A percentile compares a stretch with the other conserved stretches of the same genome.
Conservation (phyloP, 2,888 invertebrate species). For the Hoplodrina ambigua region DNA sequence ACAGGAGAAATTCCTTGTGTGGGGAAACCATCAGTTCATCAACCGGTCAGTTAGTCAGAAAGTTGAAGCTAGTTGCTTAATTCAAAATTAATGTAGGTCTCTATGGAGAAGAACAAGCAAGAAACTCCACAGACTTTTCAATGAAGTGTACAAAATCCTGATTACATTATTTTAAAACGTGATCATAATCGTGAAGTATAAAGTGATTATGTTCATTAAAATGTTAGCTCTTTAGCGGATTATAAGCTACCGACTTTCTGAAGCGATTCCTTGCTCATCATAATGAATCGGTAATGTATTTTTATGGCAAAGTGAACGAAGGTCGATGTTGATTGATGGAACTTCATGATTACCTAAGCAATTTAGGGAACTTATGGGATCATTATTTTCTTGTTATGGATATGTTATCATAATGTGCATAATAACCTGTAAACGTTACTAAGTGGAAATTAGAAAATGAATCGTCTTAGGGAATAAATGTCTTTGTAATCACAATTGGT, state of each 20-base stretch:
- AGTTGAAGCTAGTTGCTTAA: too few species aligned
- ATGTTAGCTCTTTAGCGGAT: conserved; percentile 83
- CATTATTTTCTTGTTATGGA: conserved; percentile 42
- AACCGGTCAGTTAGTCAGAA: too few species aligned
- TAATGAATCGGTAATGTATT: conserved; percentile 77
- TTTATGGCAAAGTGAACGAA: conserved; percentile 59
- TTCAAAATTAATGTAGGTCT: too few species aligned
- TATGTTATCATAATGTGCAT: conserved; percentile 20
- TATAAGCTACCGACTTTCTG: conserved; percentile 81
- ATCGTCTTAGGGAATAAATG: not conserved
- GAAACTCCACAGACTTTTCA: too few species aligned
- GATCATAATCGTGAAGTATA: conserved; percentile 54
- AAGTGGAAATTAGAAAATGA: conserved; percentile 21
- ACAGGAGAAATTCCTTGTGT: too few species aligned
- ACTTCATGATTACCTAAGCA: conserved; percentile 40
- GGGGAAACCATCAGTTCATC: too few species aligned
- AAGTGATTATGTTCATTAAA: conserved; percentile 68
- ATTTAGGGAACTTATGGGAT: conserved; percentile 44
- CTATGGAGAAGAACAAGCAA: too few species aligned
- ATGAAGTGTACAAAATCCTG: too few species aligned
- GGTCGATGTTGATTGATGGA: conserved; percentile 63
- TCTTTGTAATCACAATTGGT: not conserved
- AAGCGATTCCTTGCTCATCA: conserved; percentile 81
- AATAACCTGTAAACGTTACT: conserved; percentile 39
- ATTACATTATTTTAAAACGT: conserved; percentile 56